Base-by-base conservation (phyloP, 2,797 vertebrate species). In the Lutjanus campechanus region DNA sequence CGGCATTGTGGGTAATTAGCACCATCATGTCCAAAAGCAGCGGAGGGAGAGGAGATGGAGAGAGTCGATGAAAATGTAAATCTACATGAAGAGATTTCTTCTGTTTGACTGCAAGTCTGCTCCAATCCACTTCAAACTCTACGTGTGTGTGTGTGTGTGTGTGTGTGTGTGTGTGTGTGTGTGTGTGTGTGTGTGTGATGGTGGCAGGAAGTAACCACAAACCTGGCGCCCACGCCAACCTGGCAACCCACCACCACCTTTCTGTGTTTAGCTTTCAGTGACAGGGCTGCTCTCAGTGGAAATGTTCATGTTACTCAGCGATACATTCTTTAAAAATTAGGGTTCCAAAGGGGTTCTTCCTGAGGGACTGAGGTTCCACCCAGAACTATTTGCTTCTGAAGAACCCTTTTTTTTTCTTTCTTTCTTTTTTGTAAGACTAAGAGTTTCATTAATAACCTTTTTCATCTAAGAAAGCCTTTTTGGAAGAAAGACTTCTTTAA, bases 1-100 rank as follows among this genome's bases (percentile, higher is more conserved):
- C n/a, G 12, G 84, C 84, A 87, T 85, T 79, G 47, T 90, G 88
- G 88, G 88, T 88, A 88, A 88, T 88, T 81, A 86, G 69, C 74
- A 76, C 58, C 82, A 81, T 85, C 82, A 66, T 77, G 72, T 81
- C 77, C 82, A 86, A 53, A 78, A 80, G 69, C 78, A 76, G 72
- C 15, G 1, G 13, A 66, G 55, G 61, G n/a, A 55, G 59, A 58
- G 55, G 25, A 11, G 61, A 64, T 77, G 62, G 29, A 66, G n/a
- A 55, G 59, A 58, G 55, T 41, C 15, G 61, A 64, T 77, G 62
- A 76, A 59, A 64, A 87, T 65, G 74, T 65, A 83, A 85, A 83
- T 83, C 51, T 65, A 58, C 68, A 77, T 70, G 68, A 81, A 77
- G 81, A 85, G 65, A 60, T 71, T 73, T 73, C 79, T 69, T 49